These are phyloP conservation scores for Spea bombifrons DNA, from an alignment of 2,113 vertebrate genomes.

Conservation along the genomic window DNA sequence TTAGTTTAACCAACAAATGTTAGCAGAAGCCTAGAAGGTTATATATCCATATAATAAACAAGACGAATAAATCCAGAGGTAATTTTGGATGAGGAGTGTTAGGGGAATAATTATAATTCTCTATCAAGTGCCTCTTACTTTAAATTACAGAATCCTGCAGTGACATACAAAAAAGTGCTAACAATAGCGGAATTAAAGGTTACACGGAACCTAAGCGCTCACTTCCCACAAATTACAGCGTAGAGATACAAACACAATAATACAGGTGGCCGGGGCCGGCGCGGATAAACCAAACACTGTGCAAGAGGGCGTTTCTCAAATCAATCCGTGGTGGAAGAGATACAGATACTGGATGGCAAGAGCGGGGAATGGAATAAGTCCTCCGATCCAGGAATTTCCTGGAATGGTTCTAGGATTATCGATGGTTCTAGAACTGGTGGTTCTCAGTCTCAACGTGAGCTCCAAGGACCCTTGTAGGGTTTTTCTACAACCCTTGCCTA, in stretches of 20 bases:
- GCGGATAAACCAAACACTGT: slow-evolving; percentile 1
- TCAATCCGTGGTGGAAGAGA: not conserved
- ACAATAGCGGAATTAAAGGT: slow-evolving; percentile 91
- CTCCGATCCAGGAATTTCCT: too few relatives aligned
- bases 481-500: too few relatives aligned
- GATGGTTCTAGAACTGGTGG: too few relatives aligned
- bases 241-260: slow-evolving; percentile 60
- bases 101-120: slow-evolving; percentile 61
- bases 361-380: too few relatives aligned
- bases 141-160: slow-evolving; percentile 66
- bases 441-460: too few relatives aligned
- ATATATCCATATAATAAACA: slow-evolving; percentile 41
- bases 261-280: slow-evolving; percentile 22
- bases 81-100: slow-evolving; percentile 52
- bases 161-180: slow-evolving; percentile 83
- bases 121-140: slow-evolving; percentile 53
- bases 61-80: slow-evolving; percentile 54
- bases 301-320: not conserved
- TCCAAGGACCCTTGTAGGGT: too few relatives aligned
- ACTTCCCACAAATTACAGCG: slow-evolving; percentile 73
- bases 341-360: not conserved
- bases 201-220: slow-evolving; percentile 75
- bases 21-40: slow-evolving; percentile 58
- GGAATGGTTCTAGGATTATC: too few relatives aligned
- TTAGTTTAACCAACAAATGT: slow-evolving; percentile 45